phyloP scores from a whole-genome alignment of 2,113 vertebrate genomes.

The Oncorhynchus nerka region DNA sequence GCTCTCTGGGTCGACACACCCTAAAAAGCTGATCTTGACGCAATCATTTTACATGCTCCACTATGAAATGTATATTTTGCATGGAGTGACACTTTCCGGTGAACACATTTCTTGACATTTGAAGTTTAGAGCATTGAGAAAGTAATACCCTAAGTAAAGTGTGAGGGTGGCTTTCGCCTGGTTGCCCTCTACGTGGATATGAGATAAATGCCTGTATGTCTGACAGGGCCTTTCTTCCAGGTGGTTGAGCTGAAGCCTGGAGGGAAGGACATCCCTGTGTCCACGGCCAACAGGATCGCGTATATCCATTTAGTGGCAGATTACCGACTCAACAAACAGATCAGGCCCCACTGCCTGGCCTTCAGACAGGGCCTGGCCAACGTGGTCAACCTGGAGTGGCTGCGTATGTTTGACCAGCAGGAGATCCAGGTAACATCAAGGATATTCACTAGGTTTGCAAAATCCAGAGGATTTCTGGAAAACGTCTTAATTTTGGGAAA shows the following conservation, averaged over 20 bases:
- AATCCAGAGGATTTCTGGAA: no score
- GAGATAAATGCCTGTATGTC: not conserved
- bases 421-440: slow-evolving; percentile 86
- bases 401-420: slow-evolving; percentile 98
- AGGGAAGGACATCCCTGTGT: slow-evolving; percentile 95
- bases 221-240: slow-evolving; percentile 58
- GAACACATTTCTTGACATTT: not conserved
- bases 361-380: slow-evolving; percentile 96
- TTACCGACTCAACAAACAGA: slow-evolving; percentile 94
- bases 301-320: slow-evolving; percentile 96
- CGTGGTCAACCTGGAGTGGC: slow-evolving; percentile 95
- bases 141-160: not conserved
- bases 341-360: slow-evolving; percentile 91
- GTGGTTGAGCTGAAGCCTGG: slow-evolving; percentile 91
- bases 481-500: no score
- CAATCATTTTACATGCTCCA: no score
- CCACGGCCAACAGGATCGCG: slow-evolving; percentile 89
- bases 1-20: not conserved
- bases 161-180: not conserved
- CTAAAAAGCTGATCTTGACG: slow-evolving; percentile 20
- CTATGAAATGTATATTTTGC: not conserved
- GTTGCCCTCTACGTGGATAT: not conserved
- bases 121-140: not conserved
- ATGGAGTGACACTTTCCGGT: not conserved
- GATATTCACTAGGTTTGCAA: no score